Conservation (phyloP, 1,140 invertebrate genomes). For the Drosophila navojoa region DNA sequence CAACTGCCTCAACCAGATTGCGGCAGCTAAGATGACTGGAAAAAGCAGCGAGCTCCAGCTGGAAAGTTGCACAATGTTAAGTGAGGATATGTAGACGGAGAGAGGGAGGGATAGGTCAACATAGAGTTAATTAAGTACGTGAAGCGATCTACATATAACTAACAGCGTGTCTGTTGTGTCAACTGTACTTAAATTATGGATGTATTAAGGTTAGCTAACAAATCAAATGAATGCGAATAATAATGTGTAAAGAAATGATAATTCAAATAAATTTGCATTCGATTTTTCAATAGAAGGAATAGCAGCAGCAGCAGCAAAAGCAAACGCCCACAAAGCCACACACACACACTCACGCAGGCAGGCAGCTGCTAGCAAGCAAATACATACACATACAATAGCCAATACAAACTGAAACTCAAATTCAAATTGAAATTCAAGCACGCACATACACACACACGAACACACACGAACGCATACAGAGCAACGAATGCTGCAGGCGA, state of each 20-base stretch:
- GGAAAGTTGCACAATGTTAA: neutral
- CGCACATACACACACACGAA: neutral
- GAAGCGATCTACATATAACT: neutral
- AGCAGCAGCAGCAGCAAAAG: constrained; percentile 18
- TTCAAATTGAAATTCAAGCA: no score
- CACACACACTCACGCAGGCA: constrained; percentile 11
- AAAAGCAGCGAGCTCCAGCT: neutral
- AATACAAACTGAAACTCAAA: neutral
- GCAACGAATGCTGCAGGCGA: constrained; percentile 13
- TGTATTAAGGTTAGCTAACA: constrained; percentile 40
- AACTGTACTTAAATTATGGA: constrained; percentile 52
- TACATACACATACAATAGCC: neutral
- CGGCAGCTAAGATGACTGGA: neutral
- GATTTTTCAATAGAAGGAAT: constrained; percentile 70
- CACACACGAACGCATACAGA: neutral
- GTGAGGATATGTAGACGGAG: no score
- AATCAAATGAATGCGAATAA: constrained; percentile 55
- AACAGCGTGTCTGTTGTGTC: constrained; percentile 3
- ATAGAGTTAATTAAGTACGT: neutral
- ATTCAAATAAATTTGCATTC: constrained; percentile 74
- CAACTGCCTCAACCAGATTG: constrained; percentile 2
- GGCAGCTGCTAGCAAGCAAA: neutral
- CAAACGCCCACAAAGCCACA: constrained; percentile 35
- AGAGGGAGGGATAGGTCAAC: neutral
- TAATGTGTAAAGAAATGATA: constrained; percentile 74